Conservation (phyloP, 2,113 vertebrate genomes). For the Rhegmatorhina hoffmannsi region DNA sequence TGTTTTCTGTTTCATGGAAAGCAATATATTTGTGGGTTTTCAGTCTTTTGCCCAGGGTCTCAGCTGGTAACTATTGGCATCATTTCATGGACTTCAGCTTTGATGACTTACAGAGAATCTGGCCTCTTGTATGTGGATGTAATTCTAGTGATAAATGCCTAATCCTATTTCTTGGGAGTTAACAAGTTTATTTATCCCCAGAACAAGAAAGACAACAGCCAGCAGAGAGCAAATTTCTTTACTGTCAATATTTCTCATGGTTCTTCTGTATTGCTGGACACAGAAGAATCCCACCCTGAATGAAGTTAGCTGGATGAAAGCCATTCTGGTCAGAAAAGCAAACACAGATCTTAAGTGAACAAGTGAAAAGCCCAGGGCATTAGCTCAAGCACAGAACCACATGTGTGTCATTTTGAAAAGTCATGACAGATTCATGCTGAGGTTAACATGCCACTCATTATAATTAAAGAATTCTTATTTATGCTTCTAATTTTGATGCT, state of each 20-base stretch:
- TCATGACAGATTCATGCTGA: constrained; percentile 38
- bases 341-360: not conserved
- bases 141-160: constrained; percentile 3
- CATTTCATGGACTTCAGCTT: constrained; percentile 10
- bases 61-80: not conserved
- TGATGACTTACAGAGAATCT: constrained; percentile 37
- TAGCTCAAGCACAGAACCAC: not conserved
- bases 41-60: not conserved
- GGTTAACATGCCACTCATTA: constrained; percentile 41
- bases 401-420: constrained; percentile 14
- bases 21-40: constrained; percentile 7
- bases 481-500: constrained; percentile 10
- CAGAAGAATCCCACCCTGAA: not conserved
- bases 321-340: constrained; percentile 5
- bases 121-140: not conserved
- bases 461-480: constrained; percentile 51
- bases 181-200: constrained; percentile 21
- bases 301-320: not conserved
- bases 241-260: not conserved
- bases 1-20: constrained; percentile 21
- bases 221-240: constrained; percentile 10
- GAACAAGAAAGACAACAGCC: not conserved
- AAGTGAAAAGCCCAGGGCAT: constrained; percentile 13
- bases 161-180: constrained; percentile 6
- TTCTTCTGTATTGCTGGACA: not conserved